Conservation (phyloP, 2,797 vertebrate genomes). For the Tauraco hartlaubi region DNA sequence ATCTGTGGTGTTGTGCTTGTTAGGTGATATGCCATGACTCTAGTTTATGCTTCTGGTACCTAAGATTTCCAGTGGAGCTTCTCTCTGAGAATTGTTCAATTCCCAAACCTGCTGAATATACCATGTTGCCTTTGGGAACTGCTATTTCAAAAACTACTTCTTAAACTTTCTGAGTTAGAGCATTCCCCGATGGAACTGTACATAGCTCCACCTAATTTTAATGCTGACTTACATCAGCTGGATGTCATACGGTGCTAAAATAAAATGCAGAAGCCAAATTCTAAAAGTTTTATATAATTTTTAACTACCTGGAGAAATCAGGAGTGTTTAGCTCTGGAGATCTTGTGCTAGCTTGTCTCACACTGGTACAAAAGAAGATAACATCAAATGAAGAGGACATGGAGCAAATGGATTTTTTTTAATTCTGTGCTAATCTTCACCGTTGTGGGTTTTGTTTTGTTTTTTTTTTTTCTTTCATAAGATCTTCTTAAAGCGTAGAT, state of each 20-base stretch:
- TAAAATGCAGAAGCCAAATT: not conserved
- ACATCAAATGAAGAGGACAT: not conserved
- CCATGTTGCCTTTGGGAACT: not conserved
- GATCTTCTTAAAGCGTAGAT: not conserved
- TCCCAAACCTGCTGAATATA: not conserved
- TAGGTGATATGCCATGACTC: not conserved
- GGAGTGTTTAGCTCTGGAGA: not conserved
- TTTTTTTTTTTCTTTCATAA: not conserved
- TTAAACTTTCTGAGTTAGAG: slow-evolving; percentile 20
- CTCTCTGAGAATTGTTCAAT: not conserved
- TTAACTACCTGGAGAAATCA: not conserved
- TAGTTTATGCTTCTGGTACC: not conserved
- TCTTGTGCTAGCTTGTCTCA: not conserved
- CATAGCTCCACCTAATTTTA: not conserved
- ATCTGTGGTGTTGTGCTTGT: not conserved
- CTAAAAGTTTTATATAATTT: not conserved
- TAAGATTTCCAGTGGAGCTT: not conserved
- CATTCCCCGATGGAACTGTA: not conserved
- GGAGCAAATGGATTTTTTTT: not conserved
- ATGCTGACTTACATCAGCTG: not conserved
- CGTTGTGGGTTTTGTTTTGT: not conserved
- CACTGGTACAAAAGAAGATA: not conserved
- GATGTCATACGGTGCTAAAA: not conserved
- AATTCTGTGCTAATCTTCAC: not conserved
- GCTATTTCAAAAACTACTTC: slow-evolving; percentile 22